phyloP scores from a whole-genome alignment of 2,113 vertebrate species.

The Vidua macroura region DNA sequence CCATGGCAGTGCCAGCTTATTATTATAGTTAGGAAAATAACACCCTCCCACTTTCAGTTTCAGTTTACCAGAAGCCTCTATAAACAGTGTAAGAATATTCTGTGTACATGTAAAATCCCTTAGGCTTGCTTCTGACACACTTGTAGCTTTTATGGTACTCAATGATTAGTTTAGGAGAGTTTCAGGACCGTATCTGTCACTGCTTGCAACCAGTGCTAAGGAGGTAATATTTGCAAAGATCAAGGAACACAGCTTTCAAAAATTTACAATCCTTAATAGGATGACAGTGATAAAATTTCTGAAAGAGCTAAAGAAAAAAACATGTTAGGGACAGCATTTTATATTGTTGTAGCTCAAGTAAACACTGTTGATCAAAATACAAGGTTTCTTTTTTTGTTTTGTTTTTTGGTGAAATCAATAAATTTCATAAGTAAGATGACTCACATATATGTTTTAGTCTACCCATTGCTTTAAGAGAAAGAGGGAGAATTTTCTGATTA shows the following conservation, averaged over 20 bases:
- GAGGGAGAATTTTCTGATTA: background rate
- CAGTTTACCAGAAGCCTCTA: background rate
- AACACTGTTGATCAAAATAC: background rate
- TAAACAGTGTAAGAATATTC: background rate
- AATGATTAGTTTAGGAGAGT: background rate
- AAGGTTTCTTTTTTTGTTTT: accelerated
- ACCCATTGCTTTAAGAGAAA: background rate
- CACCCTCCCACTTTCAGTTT: background rate
- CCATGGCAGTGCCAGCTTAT: too few relatives aligned
- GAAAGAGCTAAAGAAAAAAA: background rate
- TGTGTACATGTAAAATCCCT: background rate
- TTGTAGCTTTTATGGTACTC: background rate
- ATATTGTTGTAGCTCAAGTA: background rate
- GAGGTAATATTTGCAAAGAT: background rate
- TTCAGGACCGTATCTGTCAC: background rate
- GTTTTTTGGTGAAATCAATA: background rate
- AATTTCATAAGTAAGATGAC: background rate
- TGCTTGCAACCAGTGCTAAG: background rate
- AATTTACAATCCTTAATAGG: background rate
- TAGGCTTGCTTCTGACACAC: background rate
- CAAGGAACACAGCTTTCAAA: background rate
- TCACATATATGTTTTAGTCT: background rate
- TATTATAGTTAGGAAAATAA: background rate
- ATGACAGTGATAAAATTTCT: background rate
- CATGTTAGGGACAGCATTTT: background rate